These are phyloP conservation scores for Drosophila longiperda DNA, from an alignment of 2,888 invertebrate genomes.

Conservation along the genomic window DNA sequence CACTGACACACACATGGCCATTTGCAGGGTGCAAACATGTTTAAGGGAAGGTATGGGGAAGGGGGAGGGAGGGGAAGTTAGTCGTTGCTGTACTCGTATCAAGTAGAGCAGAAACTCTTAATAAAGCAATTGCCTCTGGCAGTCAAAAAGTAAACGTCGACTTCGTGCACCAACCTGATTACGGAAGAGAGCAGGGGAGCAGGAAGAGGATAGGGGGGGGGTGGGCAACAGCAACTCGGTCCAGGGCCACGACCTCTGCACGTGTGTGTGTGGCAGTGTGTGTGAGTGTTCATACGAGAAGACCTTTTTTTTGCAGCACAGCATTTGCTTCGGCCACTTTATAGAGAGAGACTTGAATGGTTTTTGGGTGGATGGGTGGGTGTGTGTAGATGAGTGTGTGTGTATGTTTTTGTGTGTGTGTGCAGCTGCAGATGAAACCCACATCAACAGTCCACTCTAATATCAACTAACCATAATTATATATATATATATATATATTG, in stretches of 20 bases:
- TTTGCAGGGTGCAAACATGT: slow-evolving; percentile 51
- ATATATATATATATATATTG: slow-evolving; percentile 50
- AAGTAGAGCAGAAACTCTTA: slow-evolving; percentile 84
- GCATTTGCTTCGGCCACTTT: slow-evolving; percentile 38
- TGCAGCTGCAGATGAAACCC: slow-evolving; percentile 53
- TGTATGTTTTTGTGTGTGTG: background rate
- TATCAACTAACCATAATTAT: slow-evolving; percentile 74
- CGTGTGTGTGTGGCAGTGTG: slow-evolving; percentile 22
- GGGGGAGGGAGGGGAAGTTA: background rate
- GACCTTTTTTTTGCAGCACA: slow-evolving; percentile 53
- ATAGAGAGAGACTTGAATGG: slow-evolving; percentile 11
- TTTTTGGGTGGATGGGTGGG: slow-evolving; percentile 3
- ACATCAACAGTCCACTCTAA: slow-evolving; percentile 40
- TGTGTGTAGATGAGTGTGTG: slow-evolving; percentile 12
- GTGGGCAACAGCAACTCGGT: slow-evolving; percentile 39
- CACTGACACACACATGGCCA: slow-evolving; percentile 18
- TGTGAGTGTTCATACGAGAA: slow-evolving; percentile 27
- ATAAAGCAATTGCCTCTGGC: slow-evolving; percentile 84
- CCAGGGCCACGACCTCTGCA: slow-evolving; percentile 66
- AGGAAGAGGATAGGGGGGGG: background rate
- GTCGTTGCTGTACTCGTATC: slow-evolving; percentile 63
- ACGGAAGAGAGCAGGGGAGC: slow-evolving; percentile 32
- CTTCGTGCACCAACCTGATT: slow-evolving; percentile 77
- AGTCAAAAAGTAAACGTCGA: slow-evolving; percentile 82
- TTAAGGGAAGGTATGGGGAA: slow-evolving; percentile 1